Evolutionary conservation across 2,888 invertebrate species (phyloP).

Genomic region (Eristalis arbustorum): DNA sequence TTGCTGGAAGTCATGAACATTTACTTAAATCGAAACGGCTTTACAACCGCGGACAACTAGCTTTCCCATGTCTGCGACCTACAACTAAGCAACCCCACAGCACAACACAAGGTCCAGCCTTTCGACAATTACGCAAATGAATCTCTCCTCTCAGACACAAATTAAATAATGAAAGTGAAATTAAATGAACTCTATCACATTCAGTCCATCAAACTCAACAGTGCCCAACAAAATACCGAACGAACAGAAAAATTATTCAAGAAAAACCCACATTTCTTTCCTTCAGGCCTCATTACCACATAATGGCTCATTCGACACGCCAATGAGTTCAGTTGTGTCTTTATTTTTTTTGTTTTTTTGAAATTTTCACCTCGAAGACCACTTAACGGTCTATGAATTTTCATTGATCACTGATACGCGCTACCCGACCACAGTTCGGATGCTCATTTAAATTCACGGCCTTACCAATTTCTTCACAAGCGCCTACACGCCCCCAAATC

Average conservation of each 20-base stretch:
- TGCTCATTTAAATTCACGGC: neutral
- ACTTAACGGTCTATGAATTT: conserved; percentile 13
- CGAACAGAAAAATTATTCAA: neutral
- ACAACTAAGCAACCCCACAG: neutral
- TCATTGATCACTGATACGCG: neutral
- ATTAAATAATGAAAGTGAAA: neutral
- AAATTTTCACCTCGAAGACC: neutral
- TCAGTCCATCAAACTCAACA: neutral
- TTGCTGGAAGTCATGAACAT: too few relatives aligned
- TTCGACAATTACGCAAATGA: neutral
- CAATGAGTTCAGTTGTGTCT: neutral
- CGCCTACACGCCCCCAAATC: neutral
- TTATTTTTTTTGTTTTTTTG: neutral
- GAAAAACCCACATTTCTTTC: neutral
- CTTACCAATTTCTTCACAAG: neutral
- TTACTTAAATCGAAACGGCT: too few relatives aligned
- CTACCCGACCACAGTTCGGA: neutral
- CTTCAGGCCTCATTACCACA: conserved; percentile 11
- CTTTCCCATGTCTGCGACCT: neutral
- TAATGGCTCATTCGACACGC: conserved; percentile 8
- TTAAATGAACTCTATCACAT: neutral
- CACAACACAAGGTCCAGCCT: neutral
- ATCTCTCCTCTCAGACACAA: neutral
- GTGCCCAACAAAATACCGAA: neutral
- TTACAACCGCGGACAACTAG: too few relatives aligned